Evolutionary conservation across 2,888 invertebrate genomes (phyloP).

Genomic region (Helleia helle): DNA sequence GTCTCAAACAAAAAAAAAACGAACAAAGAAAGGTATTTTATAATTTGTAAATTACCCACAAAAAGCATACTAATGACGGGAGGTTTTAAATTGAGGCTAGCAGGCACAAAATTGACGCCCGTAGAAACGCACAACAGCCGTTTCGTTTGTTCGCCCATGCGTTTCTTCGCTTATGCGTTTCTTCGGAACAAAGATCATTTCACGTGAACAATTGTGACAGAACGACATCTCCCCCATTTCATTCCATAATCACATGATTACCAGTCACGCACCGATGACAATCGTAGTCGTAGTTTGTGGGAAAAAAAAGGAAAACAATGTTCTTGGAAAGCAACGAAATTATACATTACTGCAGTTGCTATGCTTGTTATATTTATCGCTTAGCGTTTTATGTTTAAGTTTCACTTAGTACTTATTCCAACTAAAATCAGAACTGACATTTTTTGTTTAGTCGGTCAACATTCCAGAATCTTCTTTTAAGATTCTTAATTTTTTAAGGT

Average conservation of each 20-base stretch:
- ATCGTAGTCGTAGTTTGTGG: slow-evolving; percentile 28
- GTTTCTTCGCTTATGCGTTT: slow-evolving; percentile 16
- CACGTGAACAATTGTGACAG: slow-evolving; percentile 44
- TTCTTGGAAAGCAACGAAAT: slow-evolving; percentile 6
- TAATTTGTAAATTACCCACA: slow-evolving; percentile 9
- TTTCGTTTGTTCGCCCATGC: neutral
- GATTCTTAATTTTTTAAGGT: no score
- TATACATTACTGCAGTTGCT: slow-evolving; percentile 1
- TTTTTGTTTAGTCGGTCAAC: no score
- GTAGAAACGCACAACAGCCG: slow-evolving; percentile 10
- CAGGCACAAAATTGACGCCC: slow-evolving; percentile 31
- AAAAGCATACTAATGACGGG: slow-evolving; percentile 22
- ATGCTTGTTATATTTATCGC: no score
- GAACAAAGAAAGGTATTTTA: neutral
- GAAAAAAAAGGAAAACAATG: slow-evolving; percentile 8
- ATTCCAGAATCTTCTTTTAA: no score
- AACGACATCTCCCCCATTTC: slow-evolving; percentile 27
- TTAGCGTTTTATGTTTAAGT: no score
- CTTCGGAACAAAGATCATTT: slow-evolving; percentile 42
- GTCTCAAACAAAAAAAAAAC: neutral
- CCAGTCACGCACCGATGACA: slow-evolving; percentile 54
- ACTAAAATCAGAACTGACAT: no score
- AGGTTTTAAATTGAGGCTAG: slow-evolving; percentile 39
- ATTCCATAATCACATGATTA: slow-evolving; percentile 41
- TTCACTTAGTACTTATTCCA: no score